These are phyloP conservation scores for Prosapia bicincta DNA, from an alignment of 2,888 invertebrate genomes.

Conservation along the genomic window DNA sequence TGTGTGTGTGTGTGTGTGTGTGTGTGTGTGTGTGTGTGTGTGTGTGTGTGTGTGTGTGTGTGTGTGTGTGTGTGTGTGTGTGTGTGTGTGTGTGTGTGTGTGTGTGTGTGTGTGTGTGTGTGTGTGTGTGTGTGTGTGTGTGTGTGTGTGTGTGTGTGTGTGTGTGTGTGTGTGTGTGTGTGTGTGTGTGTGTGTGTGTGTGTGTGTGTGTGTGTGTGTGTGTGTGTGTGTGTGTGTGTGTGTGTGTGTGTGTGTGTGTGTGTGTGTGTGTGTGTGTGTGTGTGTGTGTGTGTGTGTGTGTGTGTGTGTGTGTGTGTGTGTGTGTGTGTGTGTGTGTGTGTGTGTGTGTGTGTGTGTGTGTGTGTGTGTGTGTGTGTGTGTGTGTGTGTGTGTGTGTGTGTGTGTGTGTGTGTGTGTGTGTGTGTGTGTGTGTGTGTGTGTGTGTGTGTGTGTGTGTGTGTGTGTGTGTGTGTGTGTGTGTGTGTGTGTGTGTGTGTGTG, in stretches of 20 bases:
- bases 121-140: background rate
- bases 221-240: background rate
- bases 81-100: background rate
- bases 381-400: background rate
- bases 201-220: background rate
- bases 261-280: background rate
- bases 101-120: background rate
- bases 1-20: background rate
- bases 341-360: background rate
- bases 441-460: background rate
- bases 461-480: background rate
- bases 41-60: background rate
- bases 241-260: background rate
- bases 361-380: background rate
- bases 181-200: background rate
- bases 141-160: background rate
- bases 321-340: background rate
- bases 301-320: background rate
- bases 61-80: background rate
- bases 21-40: background rate
- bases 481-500: background rate
- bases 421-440: background rate
- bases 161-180: background rate
- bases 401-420: background rate
- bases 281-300: background rate